Evolutionary conservation across 2,888 invertebrate genomes (phyloP), one percentile per base, ranked within the genome.

Genomic region (Leptopilina syphax): DNA sequence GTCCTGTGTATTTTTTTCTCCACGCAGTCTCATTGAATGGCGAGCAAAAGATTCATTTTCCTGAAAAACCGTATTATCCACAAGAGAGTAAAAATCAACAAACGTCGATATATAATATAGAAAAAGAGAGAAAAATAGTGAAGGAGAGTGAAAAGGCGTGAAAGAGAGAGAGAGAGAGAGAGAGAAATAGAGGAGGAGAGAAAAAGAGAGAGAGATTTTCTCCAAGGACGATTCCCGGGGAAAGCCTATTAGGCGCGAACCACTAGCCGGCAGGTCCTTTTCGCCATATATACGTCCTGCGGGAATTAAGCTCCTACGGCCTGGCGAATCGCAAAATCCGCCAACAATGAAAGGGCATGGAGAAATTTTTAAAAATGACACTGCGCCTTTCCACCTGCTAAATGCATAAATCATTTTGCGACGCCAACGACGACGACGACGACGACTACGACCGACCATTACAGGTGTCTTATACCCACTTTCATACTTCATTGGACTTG

Each of bases 241-340:
- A 88, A 88, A 89, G 88, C 89, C 88, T 87, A 86, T 90, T 89
- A 89, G 85, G 85, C 81, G 83, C 77, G 81, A 84, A 44, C 79
- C 80, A 41, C 67, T 73, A 50, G 73, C 44, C 50, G 4, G 57
- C 73, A 73, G 57, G 73, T 73, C 77, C 80, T 79, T 44, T 68
- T 81, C 76, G 80, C 65, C 44, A 10, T 50, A 10, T 50, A 80
- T 79, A 65, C 82, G 78, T 80, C 80, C 76, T 79, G 78, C 77
- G 57, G 27, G 79, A 60, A 78, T 54, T 57, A 79, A 78, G 82
- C 82, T 78, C 77, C 80, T 54, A 57, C 76, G 79, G 87, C 86
- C 85, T 86, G 87, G 85, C 89, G 87, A 88, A 89, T 89, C 84
- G 85, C 83, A 83, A 86, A 88, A 86, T 86, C 85, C 85, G 78